phyloP scores from a whole-genome alignment of 2,797 vertebrate genomes.

The Manis javanica region DNA sequence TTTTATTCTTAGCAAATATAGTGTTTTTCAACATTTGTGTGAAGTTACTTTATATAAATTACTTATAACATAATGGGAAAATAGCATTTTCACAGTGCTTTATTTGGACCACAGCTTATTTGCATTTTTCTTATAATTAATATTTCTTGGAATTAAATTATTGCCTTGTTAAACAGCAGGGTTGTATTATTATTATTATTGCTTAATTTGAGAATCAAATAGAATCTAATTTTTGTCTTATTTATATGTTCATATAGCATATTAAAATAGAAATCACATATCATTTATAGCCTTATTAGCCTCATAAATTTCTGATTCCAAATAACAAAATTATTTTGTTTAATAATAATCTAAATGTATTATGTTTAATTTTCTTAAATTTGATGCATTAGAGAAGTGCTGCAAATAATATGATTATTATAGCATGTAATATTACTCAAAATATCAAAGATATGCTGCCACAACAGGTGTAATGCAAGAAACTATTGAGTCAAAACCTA shows the following conservation, averaged over 20 bases:
- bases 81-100: neutral
- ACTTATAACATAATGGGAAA: neutral
- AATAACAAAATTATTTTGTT: neutral
- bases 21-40: neutral
- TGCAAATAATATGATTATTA: neutral
- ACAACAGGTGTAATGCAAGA: slow-evolving; percentile 23
- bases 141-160: neutral
- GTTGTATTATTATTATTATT: neutral
- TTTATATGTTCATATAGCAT: neutral
- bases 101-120: neutral
- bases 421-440: slow-evolving; percentile 32
- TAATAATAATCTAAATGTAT: neutral
- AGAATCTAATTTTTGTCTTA: fast-evolving
- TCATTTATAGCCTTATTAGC: neutral
- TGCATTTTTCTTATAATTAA: slow-evolving; percentile 53
- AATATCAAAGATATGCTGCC: slow-evolving; percentile 60
- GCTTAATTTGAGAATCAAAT: neutral
- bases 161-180: neutral
- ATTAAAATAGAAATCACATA: neutral
- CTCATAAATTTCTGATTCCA: neutral
- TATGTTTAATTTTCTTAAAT: neutral
- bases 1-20: neutral
- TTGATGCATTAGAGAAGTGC: neutral
- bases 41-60: neutral
- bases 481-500: slow-evolving; percentile 44